Evolutionary conservation across 2,113 vertebrate species (phyloP), one percentile per base, ranked within the genome.

Genomic region (Tamias sibiricus): DNA sequence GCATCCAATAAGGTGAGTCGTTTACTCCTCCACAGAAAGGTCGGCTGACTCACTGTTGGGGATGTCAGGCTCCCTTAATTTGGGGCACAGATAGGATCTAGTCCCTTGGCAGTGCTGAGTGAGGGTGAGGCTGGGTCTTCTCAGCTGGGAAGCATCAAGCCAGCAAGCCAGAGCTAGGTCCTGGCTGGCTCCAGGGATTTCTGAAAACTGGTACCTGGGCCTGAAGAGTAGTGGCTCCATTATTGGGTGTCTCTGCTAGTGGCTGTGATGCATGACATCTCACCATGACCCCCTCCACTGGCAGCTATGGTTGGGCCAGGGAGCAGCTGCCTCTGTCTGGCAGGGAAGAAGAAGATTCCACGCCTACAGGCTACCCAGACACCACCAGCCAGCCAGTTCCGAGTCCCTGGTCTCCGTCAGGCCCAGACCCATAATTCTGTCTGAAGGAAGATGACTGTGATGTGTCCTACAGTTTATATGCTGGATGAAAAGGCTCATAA

Each of bases 381-480:
- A 22, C 20, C 24, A 62, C 37, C 37, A 86, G 82, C 8, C 71
- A 93, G 62, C 62, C 85, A 80, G 40, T 81, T 87, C 52, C 10
- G 6, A 47, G 40, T 68, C 20, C 22, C 89, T 42, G 57, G 24
- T 76, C 30, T n/a, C 28, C 24, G 30, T 77, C 71, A 69, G n/a
- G 42, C 62, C 81, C 82, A 81, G 72, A 79, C 64, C 42, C 47
- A 44, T 44, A 42, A 9, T 20, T 91, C 95, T 85, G 49, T 88
- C 64, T 95, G 28, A 52, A 94, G 16, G 85, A 82, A 95, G 66
- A 81, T 30, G 52, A 16, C 6, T 20, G 49, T 20, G 1, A 49
- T 37, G 11, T 40, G 19, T 57, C 69, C 66, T 52, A 3, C 8
- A 52, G n/a, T 24, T 30, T 76, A 32, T 11, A 54, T 35, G 75